Evolutionary conservation across 2,888 invertebrate genomes (phyloP).

Genomic region (Brachyptera putata): DNA sequence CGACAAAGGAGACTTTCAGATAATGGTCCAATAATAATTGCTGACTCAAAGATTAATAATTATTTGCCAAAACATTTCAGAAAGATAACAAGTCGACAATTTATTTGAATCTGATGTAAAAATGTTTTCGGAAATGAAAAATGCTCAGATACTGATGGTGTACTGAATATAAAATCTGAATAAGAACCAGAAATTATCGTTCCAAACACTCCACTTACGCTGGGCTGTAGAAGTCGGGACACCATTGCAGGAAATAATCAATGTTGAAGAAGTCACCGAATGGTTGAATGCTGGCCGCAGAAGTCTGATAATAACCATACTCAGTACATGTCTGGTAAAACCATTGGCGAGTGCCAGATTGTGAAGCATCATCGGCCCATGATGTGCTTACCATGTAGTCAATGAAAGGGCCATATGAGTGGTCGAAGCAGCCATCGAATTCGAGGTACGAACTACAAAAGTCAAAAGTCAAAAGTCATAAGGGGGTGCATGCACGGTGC

Average conservation of each 20-base stretch:
- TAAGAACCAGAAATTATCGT: background rate
- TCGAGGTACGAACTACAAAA: background rate
- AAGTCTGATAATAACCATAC: constrained; percentile 30
- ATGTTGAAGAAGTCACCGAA: constrained; percentile 54
- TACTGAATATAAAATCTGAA: background rate
- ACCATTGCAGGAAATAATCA: constrained; percentile 49
- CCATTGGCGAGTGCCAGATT: constrained; percentile 45
- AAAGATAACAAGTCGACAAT: too few species aligned
- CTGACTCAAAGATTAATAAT: too few species aligned
- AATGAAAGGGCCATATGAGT: background rate
- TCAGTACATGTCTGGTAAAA: constrained; percentile 30
- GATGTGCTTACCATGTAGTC: background rate
- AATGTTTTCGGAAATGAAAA: too few species aligned
- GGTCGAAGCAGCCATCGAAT: background rate
- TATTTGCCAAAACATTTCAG: too few species aligned
- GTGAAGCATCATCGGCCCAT: constrained; percentile 7
- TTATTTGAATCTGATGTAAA: too few species aligned
- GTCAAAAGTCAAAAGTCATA: too few species aligned
- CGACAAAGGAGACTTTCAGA: too few species aligned
- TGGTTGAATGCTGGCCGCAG: constrained; percentile 52
- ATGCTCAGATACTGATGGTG: too few species aligned
- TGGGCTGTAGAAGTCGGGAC: constrained; percentile 46
- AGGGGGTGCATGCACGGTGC: too few species aligned
- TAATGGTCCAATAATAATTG: too few species aligned
- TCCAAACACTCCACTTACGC: constrained; percentile 42